Evolutionary conservation across 2,113 vertebrate species (phyloP), one percentile per base, ranked within the genome.

Genomic region (Macaca nemestrina): DNA sequence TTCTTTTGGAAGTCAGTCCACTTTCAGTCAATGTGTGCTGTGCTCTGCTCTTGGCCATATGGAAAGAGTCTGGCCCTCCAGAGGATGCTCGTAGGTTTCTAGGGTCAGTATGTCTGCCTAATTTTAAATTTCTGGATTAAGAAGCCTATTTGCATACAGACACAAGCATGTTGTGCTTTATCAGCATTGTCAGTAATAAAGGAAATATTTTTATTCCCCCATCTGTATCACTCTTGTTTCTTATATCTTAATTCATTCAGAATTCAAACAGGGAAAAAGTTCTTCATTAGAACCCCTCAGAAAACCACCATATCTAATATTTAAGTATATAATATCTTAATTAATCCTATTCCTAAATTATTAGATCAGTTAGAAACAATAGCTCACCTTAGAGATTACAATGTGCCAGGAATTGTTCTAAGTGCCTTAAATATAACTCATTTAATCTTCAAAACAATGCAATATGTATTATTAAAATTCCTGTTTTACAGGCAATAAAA

Each of bases 401-500:
- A 6, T 70, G 8, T 84, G 23, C 32, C 55, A 48, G 38, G 22
- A 95, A 57, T 93, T 70, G 84, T 70, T 76, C 48, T 68, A 83
- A 96, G 64, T 93, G 11, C 16, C 93, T 94, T 81, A 57, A 1
- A 16, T 40, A 72, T 43, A 85, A 64, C 12, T 45, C 30, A 73
- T 22, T 88, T n/a, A 93, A 68, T 81, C 50, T 40, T 52, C 80
- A 89, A 95, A 84, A n/a, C 27, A 82, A 83, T n/a, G 9, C 23
- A 43, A 43, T 76, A 30, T 35, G 9, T 61, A 88, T 70, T 90
- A 88, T 32, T 75, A 90, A 92, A 59, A 43, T 20, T 55, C 25
- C 57, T 75, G 4, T 55, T 89, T 89, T 88, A 35, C 12, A 92
- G 22, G 6, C 93, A 88, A 81, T 30, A 93, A 78, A 89, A 96